Evolutionary conservation across 2,797 vertebrate genomes (phyloP), one percentile per base, ranked within the genome.

Genomic region (Lutjanus argentimaculatus): DNA sequence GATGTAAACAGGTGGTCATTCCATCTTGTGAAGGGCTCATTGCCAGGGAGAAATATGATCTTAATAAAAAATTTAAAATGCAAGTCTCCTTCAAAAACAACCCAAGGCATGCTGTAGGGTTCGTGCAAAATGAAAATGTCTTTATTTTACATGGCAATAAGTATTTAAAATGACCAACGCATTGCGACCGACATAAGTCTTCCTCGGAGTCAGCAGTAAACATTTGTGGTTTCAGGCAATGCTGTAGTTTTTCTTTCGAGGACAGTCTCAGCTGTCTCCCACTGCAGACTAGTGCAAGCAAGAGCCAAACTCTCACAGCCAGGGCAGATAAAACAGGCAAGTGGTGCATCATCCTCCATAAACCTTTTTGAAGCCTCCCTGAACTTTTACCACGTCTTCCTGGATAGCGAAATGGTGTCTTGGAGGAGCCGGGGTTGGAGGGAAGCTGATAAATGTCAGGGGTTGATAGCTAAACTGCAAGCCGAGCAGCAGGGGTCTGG

Each of bases 361-460:
- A 79, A 75, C 30, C 75, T 67, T 40, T 80, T 25, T 74, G 55
- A 85, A 72, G 46, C 63, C 40, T 43, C 40, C 48, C 51, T 80
- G 73, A 83, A 83, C 75, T 65, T 76, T 80, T 61, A 77, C 68
- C 68, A 14, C 69, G 48, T 81, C 73, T 62, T 72, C 71, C 56
- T 36, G 59, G 51, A 53, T 11, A 49, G 67, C 17, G 59, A 67
- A 77, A 65, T 68, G 64, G 59, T 52, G 43, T 75, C 75, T 48
- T 46, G 46, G 55, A 64, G 65, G 73, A 85, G 66, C 78, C 62
- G 7, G 78, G 81, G 72, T 86, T 61, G 79, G 13, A 49, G 80
- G 73, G 83, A 82, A 87, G 84, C 83, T 70, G 86, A 76, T 75
- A 91, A 93, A 94, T 93, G 91, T 94, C 92, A 93, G 63, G 75